phyloP scores from a whole-genome alignment of 2,113 vertebrate species.

The Romanogobio albipinnatus region DNA sequence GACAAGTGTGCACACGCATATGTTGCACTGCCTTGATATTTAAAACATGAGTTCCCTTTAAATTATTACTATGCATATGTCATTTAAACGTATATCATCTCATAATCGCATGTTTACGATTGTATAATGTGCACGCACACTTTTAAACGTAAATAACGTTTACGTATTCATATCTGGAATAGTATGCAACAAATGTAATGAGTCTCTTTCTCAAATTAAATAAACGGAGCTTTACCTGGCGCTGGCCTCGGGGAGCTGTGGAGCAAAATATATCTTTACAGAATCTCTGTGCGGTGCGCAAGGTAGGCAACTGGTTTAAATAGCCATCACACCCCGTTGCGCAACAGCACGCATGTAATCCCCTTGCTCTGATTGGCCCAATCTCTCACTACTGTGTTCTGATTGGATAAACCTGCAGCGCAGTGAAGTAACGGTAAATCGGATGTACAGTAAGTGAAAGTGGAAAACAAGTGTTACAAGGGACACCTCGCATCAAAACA shows the following conservation, averaged over 20 bases:
- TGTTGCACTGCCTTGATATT: background rate
- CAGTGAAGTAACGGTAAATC: background rate
- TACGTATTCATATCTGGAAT: background rate
- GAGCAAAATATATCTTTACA: slow-evolving; percentile 34
- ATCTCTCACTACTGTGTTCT: background rate
- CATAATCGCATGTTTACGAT: background rate
- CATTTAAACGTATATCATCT: background rate
- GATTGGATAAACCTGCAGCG: slow-evolving; percentile 51
- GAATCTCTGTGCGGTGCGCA: slow-evolving; percentile 54
- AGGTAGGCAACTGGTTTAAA: slow-evolving; percentile 66
- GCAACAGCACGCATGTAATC: slow-evolving; percentile 43
- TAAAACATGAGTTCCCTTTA: background rate
- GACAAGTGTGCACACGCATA: background rate
- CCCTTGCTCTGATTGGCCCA: slow-evolving; percentile 65
- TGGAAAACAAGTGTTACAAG: background rate
- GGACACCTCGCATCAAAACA: background rate
- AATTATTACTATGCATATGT: background rate
- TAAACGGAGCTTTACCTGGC: slow-evolving; percentile 12
- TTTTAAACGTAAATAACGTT: background rate
- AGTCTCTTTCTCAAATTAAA: background rate
- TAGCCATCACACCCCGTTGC: slow-evolving; percentile 69
- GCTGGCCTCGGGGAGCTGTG: slow-evolving; percentile 3
- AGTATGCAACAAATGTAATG: background rate
- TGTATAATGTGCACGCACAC: background rate
- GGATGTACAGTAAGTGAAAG: background rate